Conservation (phyloP, 2,113 vertebrate genomes). For the Pomatostomus ruficeps region DNA sequence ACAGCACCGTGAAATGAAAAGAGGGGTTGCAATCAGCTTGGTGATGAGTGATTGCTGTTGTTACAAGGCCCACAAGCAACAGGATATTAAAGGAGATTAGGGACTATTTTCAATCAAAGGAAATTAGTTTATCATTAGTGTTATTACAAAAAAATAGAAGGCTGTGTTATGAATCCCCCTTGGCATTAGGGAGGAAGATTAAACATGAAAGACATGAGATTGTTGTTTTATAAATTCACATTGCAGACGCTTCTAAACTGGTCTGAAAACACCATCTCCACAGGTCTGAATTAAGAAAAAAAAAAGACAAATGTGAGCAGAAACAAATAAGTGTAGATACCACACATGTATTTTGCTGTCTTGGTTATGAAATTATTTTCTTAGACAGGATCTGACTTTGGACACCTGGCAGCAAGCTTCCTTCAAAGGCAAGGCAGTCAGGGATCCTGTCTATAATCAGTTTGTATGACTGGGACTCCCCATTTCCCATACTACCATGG, state of each 20-base stretch:
- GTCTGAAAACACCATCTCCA: slow-evolving; percentile 75
- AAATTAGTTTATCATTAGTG: background rate
- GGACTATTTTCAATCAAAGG: background rate
- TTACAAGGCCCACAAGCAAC: background rate
- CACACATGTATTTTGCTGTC: background rate
- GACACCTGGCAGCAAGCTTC: background rate
- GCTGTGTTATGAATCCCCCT: slow-evolving; percentile 58
- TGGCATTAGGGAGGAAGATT: slow-evolving; percentile 80
- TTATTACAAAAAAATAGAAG: background rate
- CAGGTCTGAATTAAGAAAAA: slow-evolving; percentile 60
- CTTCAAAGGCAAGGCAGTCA: background rate
- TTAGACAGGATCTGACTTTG: background rate
- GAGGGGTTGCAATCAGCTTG: background rate
- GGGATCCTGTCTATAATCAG: background rate
- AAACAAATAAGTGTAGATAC: background rate
- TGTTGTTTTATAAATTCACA: slow-evolving; percentile 82
- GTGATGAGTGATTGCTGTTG: background rate
- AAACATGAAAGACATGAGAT: slow-evolving; percentile 83
- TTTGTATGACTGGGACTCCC: background rate
- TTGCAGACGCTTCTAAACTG: slow-evolving; percentile 73
- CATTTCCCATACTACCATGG: background rate
- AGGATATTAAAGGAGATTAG: background rate
- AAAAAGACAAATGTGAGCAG: background rate
- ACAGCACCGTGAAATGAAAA: background rate
- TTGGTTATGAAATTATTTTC: background rate